phyloP scores from a whole-genome alignment of 2,797 vertebrate species.

The Vireo griseus region DNA sequence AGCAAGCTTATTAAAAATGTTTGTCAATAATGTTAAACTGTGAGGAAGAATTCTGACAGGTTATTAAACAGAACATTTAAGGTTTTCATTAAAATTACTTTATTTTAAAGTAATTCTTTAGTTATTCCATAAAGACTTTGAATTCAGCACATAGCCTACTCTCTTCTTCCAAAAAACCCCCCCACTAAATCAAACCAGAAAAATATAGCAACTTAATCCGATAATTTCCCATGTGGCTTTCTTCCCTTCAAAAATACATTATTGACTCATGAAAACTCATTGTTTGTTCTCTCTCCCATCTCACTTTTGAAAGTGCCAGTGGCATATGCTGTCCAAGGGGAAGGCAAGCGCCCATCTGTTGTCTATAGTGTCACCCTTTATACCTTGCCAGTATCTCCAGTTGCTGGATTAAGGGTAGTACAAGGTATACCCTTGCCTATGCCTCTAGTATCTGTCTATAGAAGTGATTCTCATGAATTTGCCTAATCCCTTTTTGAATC shows the following conservation, averaged over 20 bases:
- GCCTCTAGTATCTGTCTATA: background rate
- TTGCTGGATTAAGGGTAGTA: background rate
- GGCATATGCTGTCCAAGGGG: background rate
- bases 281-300: background rate
- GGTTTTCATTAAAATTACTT: conserved; percentile 2
- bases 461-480: background rate
- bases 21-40: conserved; percentile 38
- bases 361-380: background rate
- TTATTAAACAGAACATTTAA: conserved; percentile 38
- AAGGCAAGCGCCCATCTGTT: background rate
- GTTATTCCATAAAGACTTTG: background rate
- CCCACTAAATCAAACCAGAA: background rate
- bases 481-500: background rate
- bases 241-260: background rate
- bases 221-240: background rate
- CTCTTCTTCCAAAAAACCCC: background rate
- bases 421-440: background rate
- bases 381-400: background rate
- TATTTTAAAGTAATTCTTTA: background rate
- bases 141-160: background rate
- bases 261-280: background rate
- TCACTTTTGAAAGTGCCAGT: background rate
- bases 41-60: background rate
- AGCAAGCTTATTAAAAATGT: conserved; percentile 38
- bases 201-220: background rate